A percentile compares a stretch with the other conserved stretches of the same genome.
These are phyloP conservation scores for Drosophila mulleri DNA, from an alignment of 2,888 invertebrate species.

Conservation along the genomic window DNA sequence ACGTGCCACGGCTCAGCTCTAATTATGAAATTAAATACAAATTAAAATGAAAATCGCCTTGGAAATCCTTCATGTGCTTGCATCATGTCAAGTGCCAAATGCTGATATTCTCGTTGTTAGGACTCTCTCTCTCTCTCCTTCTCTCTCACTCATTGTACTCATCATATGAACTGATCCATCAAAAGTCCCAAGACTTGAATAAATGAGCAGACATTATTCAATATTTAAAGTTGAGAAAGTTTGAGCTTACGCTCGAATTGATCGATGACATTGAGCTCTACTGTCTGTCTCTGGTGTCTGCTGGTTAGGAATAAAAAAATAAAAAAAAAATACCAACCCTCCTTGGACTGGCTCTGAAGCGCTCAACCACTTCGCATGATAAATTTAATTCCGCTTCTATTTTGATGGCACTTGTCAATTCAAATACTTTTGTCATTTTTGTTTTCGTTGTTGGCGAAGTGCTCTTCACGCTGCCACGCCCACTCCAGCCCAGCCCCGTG, in stretches of 20 bases:
- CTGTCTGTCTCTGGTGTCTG: slow-evolving; percentile 14
- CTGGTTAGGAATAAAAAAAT: slow-evolving; percentile 8
- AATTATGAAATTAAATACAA: slow-evolving; percentile 76
- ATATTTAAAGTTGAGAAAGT: slow-evolving; percentile 67
- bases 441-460: slow-evolving; percentile 67
- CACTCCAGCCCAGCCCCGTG: background rate
- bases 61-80: slow-evolving; percentile 37
- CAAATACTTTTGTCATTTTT: slow-evolving; percentile 78
- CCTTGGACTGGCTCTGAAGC: slow-evolving; percentile 13
- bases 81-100: slow-evolving; percentile 13
- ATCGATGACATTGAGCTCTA: slow-evolving; percentile 71
- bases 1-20: slow-evolving; percentile 65
- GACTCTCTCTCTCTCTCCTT: background rate
- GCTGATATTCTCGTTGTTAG: slow-evolving; percentile 35
- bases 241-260: slow-evolving; percentile 67
- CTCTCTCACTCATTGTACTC: slow-evolving; percentile 18
- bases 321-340: slow-evolving; percentile 4
- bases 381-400: slow-evolving; percentile 82
- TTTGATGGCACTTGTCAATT: slow-evolving; percentile 82
- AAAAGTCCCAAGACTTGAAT: slow-evolving; percentile 27
- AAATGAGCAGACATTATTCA: slow-evolving; percentile 70
- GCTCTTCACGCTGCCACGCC: slow-evolving; percentile 63
- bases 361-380: slow-evolving; percentile 69
- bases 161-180: slow-evolving; percentile 37
- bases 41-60: slow-evolving; percentile 62